Evolutionary conservation across 1,140 invertebrate genomes (phyloP), one percentile per base, ranked within the genome.

Genomic region (Piezodorus guildinii): DNA sequence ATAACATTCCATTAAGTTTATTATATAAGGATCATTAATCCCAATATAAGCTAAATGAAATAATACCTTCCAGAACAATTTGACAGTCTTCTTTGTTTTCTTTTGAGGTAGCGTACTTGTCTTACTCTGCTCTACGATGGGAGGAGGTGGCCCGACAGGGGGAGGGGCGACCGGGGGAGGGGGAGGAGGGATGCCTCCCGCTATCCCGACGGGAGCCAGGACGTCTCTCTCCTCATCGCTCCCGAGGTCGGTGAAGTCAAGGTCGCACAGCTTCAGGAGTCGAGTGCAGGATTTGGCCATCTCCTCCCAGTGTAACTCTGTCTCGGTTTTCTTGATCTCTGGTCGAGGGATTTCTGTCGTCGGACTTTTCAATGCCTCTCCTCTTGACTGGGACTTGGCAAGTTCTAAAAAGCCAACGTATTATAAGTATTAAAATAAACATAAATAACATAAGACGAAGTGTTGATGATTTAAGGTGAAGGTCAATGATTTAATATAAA

Each of bases 31-130:
- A n/a, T n/a, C n/a, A n/a, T n/a, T n/a, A n/a, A n/a, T n/a, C n/a
- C n/a, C n/a, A n/a, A n/a, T n/a, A n/a, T n/a, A n/a, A n/a, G n/a
- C n/a, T n/a, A n/a, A n/a, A n/a, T n/a, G n/a, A n/a, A n/a, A n/a
- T n/a, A 10, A 60, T 65, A 72, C 71, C 70, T 72, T 91, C 96
- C 96, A 99, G 75, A 99, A 98, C n/a, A 99, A 77, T 78, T 97
- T 97, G 5, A 98, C 87, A n/a, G 96, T 98, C 75, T 98, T 98
- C 74, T 96, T 97, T 70, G 85, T 94, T 74, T 96, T 96, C 72
- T 87, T 88, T 19, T 81, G 77, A 68, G 74, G 71, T 67, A 78
- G 76, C 72, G 78, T 71, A 70, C 79, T 56, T 34, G 25, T 60
- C 14, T 60, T 60, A 34, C 6, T 25, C 16, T 30, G 72, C 72